A percentile compares a stretch with the other conserved stretches of the same genome.
Evolutionary conservation across 2,797 vertebrate species (phyloP).

Genomic region (Amblyraja radiata): DNA sequence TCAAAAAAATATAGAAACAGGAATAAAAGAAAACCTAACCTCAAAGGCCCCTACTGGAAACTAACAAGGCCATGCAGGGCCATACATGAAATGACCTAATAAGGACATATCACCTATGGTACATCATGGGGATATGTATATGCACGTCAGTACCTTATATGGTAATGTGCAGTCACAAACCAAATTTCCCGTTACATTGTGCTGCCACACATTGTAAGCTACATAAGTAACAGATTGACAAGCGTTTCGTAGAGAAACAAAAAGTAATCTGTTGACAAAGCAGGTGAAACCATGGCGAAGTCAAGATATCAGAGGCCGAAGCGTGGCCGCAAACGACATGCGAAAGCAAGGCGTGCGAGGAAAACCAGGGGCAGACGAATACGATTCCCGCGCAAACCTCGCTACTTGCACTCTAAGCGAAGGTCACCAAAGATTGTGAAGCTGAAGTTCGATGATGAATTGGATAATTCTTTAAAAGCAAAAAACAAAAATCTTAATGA

Average conservation of each 20-base stretch:
- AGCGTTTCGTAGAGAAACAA: background rate
- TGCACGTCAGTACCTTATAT: background rate
- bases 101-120: background rate
- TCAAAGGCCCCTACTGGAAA: background rate
- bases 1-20: background rate
- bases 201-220: background rate
- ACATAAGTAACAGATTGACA: background rate
- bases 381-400: background rate
- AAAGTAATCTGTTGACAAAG: background rate
- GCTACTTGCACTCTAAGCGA: background rate
- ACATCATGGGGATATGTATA: background rate
- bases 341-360: background rate
- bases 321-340: background rate
- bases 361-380: background rate
- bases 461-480: slow-evolving; percentile 31
- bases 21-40: background rate
- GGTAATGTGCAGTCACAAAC: background rate
- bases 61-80: background rate
- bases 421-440: background rate
- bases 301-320: background rate
- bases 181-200: background rate
- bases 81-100: background rate
- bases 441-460: slow-evolving; percentile 2
- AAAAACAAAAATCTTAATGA: slow-evolving; percentile 35
- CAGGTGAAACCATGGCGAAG: slow-evolving; percentile 19